These are phyloP conservation scores for Colossoma macropomum DNA, from an alignment of 2,113 vertebrate species.

Conservation along the genomic window DNA sequence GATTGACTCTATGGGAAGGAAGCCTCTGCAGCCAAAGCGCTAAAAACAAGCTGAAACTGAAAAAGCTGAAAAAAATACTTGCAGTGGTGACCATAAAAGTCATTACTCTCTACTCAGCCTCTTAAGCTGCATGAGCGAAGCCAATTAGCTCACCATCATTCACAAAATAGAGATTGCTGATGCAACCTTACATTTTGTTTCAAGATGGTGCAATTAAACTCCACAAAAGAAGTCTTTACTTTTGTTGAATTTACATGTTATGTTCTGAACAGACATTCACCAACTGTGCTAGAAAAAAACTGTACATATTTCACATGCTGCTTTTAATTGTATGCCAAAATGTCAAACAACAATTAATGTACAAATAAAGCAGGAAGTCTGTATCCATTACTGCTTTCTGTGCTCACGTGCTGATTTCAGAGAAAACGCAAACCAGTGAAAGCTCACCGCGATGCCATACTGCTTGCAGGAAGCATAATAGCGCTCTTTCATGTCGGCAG, in stretches of 20 bases:
- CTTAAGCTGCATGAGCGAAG: background rate
- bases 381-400: background rate
- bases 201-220: background rate
- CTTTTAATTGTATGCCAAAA: too few relatives aligned
- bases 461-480: constrained; percentile 87
- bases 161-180: background rate
- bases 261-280: too few relatives aligned
- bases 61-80: too few relatives aligned
- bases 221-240: background rate
- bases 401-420: background rate
- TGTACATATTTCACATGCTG: too few relatives aligned
- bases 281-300: too few relatives aligned
- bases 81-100: too few relatives aligned
- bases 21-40: too few relatives aligned
- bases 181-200: background rate
- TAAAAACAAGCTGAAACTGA: background rate
- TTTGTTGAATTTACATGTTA: too few relatives aligned
- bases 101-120: too few relatives aligned
- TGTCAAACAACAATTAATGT: background rate
- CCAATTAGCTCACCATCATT: background rate
- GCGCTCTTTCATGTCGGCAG: constrained; percentile 81
- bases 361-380: background rate
- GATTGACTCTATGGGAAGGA: too few relatives aligned
- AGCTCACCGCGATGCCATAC: constrained; percentile 87
- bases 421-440: background rate